Percentiles rank a stretch among this genome's conserved stretches.
Evolutionary conservation across 1,140 invertebrate species (phyloP).

Genomic region (Coptotermes formosanus): DNA sequence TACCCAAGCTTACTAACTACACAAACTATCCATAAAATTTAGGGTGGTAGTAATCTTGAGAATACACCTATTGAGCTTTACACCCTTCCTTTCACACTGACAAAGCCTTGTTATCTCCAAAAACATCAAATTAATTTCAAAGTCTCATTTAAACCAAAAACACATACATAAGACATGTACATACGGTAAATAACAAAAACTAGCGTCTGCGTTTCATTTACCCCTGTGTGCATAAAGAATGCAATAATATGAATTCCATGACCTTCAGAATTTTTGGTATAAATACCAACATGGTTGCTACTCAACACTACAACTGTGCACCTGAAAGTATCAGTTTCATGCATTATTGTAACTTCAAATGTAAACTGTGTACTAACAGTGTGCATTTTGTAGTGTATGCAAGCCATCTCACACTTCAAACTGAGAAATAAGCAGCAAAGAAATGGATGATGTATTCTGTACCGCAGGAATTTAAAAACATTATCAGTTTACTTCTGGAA

Average conservation of each 20-base stretch:
- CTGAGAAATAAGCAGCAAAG: no score
- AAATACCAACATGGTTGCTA: background rate
- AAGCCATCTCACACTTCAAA: no score
- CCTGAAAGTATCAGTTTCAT: background rate
- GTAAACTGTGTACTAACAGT: background rate
- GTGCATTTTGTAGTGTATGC: no score
- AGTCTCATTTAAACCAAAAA: background rate
- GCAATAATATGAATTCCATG: background rate
- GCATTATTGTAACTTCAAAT: background rate
- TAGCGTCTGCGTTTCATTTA: background rate
- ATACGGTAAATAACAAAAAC: background rate
- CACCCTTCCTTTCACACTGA: background rate
- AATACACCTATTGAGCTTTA: background rate
- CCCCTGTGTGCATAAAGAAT: background rate
- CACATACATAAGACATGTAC: background rate
- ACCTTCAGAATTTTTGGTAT: background rate
- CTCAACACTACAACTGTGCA: background rate
- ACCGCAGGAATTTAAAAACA: no score
- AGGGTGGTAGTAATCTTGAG: background rate
- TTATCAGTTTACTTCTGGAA: background rate
- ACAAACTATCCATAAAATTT: background rate
- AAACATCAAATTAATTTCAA: background rate
- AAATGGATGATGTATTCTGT: no score
- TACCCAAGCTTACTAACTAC: background rate
- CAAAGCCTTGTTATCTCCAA: background rate